Conservation (phyloP, 2,113 vertebrate species). For the Melospiza melodia region DNA sequence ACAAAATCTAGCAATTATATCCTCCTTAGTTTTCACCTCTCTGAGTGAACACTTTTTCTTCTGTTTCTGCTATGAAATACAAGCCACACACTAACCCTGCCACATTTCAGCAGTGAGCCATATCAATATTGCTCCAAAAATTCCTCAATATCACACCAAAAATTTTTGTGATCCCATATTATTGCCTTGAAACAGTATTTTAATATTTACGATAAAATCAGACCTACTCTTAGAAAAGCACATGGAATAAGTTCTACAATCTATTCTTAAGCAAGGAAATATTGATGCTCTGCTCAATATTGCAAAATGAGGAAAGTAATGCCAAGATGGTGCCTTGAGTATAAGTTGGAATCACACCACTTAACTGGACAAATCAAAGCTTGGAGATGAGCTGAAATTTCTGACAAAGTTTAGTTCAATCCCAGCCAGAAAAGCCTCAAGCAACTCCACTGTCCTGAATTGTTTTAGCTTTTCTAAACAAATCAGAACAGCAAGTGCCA, state of each 20-base stretch:
- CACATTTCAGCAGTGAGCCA: background rate
- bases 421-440: slow-evolving; percentile 46
- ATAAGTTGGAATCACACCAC: background rate
- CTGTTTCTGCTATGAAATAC: background rate
- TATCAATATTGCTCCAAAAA: background rate
- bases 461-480: slow-evolving; percentile 64
- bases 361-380: slow-evolving; percentile 28
- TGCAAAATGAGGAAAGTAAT: background rate
- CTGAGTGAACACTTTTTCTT: background rate
- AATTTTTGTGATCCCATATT: background rate
- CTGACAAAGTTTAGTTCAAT: slow-evolving; percentile 26
- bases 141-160: background rate
- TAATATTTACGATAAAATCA: background rate
- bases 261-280: background rate
- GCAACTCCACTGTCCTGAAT: slow-evolving; percentile 44
- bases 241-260: background rate
- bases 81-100: background rate
- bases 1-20: background rate
- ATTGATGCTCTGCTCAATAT: background rate
- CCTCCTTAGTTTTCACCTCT: background rate
- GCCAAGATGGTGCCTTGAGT: background rate
- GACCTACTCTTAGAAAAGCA: background rate
- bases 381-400: slow-evolving; percentile 32
- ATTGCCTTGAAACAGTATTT: background rate
- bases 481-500: slow-evolving; percentile 66